Conservation (phyloP, 2,113 vertebrate species). For the Trematocara nigrifrons region DNA sequence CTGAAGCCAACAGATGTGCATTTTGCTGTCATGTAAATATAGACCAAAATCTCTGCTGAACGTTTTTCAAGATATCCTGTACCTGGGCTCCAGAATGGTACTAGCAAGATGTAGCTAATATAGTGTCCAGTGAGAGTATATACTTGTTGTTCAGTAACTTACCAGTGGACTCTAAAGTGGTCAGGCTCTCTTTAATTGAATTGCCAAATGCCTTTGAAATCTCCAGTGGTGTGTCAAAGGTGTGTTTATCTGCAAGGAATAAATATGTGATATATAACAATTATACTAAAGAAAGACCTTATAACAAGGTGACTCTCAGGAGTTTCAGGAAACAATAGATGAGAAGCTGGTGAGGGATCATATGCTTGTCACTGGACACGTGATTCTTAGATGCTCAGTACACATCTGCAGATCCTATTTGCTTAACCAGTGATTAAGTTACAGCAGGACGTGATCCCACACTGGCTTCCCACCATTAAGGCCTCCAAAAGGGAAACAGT, state of each 20-base stretch:
- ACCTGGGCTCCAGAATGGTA: neutral
- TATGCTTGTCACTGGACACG: neutral
- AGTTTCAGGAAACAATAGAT: neutral
- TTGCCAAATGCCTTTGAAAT: constrained; percentile 61
- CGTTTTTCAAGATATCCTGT: neutral
- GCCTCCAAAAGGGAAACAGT: neutral
- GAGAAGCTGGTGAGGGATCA: neutral
- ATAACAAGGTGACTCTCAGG: neutral
- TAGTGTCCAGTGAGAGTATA: neutral
- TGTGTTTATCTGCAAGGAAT: constrained; percentile 53
- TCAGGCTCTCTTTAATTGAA: constrained; percentile 52
- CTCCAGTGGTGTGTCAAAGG: constrained; percentile 67
- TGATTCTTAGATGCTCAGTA: neutral
- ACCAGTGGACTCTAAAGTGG: constrained; percentile 14
- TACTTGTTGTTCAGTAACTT: neutral
- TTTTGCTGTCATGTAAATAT: neutral
- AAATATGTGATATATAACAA: neutral
- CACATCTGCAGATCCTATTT: neutral
- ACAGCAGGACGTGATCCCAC: neutral
- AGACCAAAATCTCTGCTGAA: neutral
- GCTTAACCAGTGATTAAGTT: neutral
- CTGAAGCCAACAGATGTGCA: neutral
- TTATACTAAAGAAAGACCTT: neutral
- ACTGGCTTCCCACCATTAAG: neutral
- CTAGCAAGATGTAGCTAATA: neutral